These are phyloP conservation scores for Tenthredo livida DNA, from an alignment of 2,888 invertebrate genomes.

Conservation along the genomic window DNA sequence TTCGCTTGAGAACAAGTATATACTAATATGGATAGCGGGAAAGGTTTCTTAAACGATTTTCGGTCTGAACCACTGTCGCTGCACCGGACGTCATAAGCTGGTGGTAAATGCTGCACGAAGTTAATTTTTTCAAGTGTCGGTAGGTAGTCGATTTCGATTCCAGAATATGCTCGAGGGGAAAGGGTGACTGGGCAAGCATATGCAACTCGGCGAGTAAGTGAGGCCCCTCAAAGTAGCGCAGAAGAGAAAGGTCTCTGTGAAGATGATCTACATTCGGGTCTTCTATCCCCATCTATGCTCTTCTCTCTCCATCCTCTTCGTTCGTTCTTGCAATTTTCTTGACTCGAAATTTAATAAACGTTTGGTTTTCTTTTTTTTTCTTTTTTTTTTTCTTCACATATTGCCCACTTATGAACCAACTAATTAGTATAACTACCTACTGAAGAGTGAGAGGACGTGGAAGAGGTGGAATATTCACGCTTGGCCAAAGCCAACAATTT, in stretches of 20 bases:
- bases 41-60: slow-evolving; percentile 38
- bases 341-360: slow-evolving; percentile 45
- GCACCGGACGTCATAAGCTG: slow-evolving; percentile 23
- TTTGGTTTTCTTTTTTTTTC: neutral
- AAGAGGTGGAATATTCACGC: neutral
- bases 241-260: slow-evolving; percentile 76
- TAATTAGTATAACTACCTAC: slow-evolving; percentile 20
- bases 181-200: slow-evolving; percentile 36
- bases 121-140: slow-evolving; percentile 27
- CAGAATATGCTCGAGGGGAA: slow-evolving; percentile 39
- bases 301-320: slow-evolving; percentile 55
- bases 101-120: neutral
- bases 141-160: slow-evolving; percentile 41
- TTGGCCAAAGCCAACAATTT: neutral
- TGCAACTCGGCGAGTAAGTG: slow-evolving; percentile 35
- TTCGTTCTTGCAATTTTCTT: slow-evolving; percentile 51
- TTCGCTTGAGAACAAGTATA: slow-evolving; percentile 43
- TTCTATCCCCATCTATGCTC: slow-evolving; percentile 59
- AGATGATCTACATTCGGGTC: slow-evolving; percentile 76
- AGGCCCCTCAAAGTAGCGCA: slow-evolving; percentile 75
- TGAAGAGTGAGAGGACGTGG: neutral
- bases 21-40: slow-evolving; percentile 25
- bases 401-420: slow-evolving; percentile 11
- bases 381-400: neutral
- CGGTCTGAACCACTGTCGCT: slow-evolving; percentile 35